phyloP scores from a whole-genome alignment of 2,113 vertebrate genomes.

The Machaerirhynchus nigripectus region DNA sequence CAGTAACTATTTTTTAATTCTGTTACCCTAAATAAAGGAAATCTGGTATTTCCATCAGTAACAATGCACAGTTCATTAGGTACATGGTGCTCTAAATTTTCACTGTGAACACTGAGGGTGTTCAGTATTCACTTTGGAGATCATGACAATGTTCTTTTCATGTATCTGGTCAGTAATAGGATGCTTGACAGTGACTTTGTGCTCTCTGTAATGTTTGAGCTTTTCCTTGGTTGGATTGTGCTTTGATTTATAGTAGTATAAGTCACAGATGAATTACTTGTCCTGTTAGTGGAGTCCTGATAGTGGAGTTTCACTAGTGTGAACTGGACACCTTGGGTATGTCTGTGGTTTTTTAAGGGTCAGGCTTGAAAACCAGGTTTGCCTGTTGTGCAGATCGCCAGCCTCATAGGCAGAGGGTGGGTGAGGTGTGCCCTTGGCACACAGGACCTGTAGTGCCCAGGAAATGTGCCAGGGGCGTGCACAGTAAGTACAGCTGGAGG shows the following conservation, averaged over 20 bases:
- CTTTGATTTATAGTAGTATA: neutral
- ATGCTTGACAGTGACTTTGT: neutral
- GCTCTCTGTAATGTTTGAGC: neutral
- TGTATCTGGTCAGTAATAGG: neutral
- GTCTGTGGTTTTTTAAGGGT: neutral
- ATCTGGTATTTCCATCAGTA: neutral
- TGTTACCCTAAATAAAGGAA: neutral
- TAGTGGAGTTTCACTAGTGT: neutral
- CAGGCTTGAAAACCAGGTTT: neutral
- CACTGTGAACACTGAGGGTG: neutral
- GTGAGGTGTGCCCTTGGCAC: neutral
- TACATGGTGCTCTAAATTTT: neutral
- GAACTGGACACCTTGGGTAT: neutral
- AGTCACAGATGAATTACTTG: neutral
- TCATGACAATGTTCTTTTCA: neutral
- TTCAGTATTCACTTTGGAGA: neutral
- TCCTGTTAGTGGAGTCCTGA: neutral
- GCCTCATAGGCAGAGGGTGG: neutral
- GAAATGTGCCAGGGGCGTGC: rapidly evolving
- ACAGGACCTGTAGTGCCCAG: neutral
- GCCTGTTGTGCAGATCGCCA: neutral
- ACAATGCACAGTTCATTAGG: neutral
- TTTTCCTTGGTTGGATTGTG: neutral
- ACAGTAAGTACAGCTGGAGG: neutral
- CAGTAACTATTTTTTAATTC: neutral